These are phyloP conservation scores for Pseudomyrmex gracilis DNA, from an alignment of 1,140 invertebrate genomes.

Conservation along the genomic window DNA sequence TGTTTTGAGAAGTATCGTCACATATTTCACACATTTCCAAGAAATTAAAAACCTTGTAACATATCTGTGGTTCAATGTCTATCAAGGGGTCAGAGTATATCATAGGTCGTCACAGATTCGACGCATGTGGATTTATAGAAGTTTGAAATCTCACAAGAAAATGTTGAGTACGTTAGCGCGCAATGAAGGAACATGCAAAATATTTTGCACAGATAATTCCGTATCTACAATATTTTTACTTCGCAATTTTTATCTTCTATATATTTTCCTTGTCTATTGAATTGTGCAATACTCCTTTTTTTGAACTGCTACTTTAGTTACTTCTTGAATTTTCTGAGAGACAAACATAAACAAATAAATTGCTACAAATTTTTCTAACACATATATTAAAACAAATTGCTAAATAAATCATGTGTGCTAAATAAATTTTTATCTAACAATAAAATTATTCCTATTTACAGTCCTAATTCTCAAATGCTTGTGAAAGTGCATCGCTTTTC, in stretches of 20 bases:
- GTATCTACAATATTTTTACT: neutral
- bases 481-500: no score
- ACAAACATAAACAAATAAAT: no score
- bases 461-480: no score
- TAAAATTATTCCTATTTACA: no score
- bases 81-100: slow-evolving; percentile 73
- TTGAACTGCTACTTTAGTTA: no score
- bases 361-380: no score
- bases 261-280: no score
- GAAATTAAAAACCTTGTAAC: slow-evolving; percentile 62
- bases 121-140: slow-evolving; percentile 55
- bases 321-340: no score
- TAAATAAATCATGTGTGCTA: no score
- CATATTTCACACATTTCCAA: slow-evolving; percentile 54
- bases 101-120: slow-evolving; percentile 63
- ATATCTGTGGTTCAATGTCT: slow-evolving; percentile 75
- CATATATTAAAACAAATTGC: no score
- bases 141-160: slow-evolving; percentile 41
- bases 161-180: neutral
- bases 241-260: neutral
- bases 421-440: no score
- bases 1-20: slow-evolving; percentile 34
- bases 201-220: neutral
- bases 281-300: no score
- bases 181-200: neutral